Evolutionary conservation across 35 echinoderm and acorn worm species (phyloP).

Genomic region (Acanthaster planci): DNA sequence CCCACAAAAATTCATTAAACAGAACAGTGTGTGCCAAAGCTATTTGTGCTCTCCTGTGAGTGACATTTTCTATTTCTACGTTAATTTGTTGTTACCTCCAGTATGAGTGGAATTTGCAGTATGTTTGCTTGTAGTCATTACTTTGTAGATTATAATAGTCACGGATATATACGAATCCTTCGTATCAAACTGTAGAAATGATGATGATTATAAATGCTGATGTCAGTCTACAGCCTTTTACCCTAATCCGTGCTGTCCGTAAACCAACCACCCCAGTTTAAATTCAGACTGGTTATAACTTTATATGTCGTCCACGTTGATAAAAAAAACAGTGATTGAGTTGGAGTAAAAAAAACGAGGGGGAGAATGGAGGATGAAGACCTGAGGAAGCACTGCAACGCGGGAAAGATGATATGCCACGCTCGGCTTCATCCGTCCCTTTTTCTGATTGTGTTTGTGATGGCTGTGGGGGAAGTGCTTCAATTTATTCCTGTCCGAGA

Average conservation of each 20-base stretch:
- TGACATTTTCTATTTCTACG: too few relatives aligned
- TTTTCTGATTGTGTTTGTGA: constrained; percentile 22
- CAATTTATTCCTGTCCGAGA: constrained; percentile 21
- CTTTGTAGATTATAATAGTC: too few relatives aligned
- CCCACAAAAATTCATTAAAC: too few relatives aligned
- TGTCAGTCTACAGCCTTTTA: background rate
- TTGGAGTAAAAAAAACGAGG: constrained; percentile 20
- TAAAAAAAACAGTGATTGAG: background rate
- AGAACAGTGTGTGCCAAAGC: too few relatives aligned
- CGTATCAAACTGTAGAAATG: background rate
- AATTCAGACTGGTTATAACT: background rate
- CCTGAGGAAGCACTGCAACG: background rate
- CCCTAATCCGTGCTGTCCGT: constrained; percentile 7
- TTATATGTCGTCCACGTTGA: background rate
- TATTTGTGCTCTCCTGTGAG: too few relatives aligned
- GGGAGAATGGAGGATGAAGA: background rate
- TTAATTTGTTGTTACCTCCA: too few relatives aligned
- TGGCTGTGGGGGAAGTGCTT: constrained; percentile 14
- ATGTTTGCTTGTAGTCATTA: too few relatives aligned
- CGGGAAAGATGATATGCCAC: constrained; percentile 1
- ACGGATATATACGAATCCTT: too few relatives aligned
- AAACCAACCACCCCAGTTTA: background rate
- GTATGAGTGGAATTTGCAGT: too few relatives aligned
- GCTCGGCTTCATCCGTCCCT: background rate
- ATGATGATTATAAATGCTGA: background rate